A percentile compares a stretch with the other conserved stretches of the same genome.
These are phyloP conservation scores for Callipepla californica DNA, from an alignment of 2,113 vertebrate genomes.

Conservation along the genomic window DNA sequence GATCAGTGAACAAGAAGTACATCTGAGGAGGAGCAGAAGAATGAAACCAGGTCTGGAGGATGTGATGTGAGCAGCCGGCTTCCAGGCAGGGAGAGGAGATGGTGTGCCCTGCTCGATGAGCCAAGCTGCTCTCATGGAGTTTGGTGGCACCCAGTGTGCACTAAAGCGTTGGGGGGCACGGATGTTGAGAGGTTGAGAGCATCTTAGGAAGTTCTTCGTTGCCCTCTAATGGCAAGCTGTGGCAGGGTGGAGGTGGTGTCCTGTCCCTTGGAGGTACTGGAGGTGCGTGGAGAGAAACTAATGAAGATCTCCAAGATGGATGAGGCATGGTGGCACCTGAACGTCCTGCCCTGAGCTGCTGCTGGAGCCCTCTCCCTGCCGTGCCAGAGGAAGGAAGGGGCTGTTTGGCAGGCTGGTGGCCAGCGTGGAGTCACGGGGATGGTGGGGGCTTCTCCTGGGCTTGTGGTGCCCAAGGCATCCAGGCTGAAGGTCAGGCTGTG, in stretches of 20 bases:
- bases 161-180: neutral
- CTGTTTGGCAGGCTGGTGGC: neutral
- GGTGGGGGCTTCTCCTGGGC: fast-evolving
- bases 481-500: no score
- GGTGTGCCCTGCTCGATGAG: fast-evolving
- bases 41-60: neutral
- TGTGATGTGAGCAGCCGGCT: neutral
- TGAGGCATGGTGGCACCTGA: fast-evolving
- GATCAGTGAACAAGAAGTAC: fast-evolving
- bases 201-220: neutral
- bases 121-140: neutral
- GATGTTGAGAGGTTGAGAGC: neutral
- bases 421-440: fast-evolving
- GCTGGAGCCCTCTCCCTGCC: neutral
- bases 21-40: neutral
- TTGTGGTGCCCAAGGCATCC: neutral
- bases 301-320: neutral
- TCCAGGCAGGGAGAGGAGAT: neutral
- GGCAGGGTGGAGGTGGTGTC: neutral
- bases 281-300: fast-evolving
- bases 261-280: neutral
- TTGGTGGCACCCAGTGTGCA: neutral
- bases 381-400: fast-evolving
- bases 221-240: constrained; percentile 46
- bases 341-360: neutral